Conservation (phyloP, 2,888 invertebrate species). For the Drosophila kuntzei region DNA sequence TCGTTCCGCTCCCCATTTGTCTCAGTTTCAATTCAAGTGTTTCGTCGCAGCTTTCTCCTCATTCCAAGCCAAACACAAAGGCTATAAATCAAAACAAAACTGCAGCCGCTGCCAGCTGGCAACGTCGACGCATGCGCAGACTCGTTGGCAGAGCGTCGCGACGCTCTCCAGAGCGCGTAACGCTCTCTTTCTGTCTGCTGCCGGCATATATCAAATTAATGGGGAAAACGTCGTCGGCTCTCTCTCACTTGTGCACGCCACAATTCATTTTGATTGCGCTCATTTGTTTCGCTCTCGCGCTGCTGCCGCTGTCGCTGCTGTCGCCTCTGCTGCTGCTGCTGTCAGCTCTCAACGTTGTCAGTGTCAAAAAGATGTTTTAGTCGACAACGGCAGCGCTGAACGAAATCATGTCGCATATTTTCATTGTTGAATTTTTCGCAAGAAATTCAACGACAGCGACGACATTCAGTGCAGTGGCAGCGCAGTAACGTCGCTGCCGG, state of each 20-base stretch:
- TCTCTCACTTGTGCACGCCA: constrained; percentile 56
- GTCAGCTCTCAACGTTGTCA: constrained; percentile 85
- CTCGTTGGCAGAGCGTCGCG: constrained; percentile 28
- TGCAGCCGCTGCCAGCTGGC: constrained; percentile 63
- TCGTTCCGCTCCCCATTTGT: constrained; percentile 54
- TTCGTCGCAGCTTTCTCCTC: constrained; percentile 56
- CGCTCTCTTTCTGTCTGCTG: constrained; percentile 58
- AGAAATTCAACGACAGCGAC: constrained; percentile 62
- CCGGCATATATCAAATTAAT: constrained; percentile 81
- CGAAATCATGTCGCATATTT: constrained; percentile 84
- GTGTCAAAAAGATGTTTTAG: constrained; percentile 86
- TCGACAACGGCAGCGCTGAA: constrained; percentile 85
- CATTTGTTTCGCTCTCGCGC: constrained; percentile 52
- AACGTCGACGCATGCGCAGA: constrained; percentile 54
- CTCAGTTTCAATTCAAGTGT: constrained; percentile 55
- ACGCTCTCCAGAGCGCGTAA: constrained; percentile 48
- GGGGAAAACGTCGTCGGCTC: constrained; percentile 74
- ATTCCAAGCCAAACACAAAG: constrained; percentile 34
- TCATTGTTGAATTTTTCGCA: constrained; percentile 68
- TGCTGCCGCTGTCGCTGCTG: constrained; percentile 28
- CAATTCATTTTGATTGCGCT: constrained; percentile 69
- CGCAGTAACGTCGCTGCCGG: constrained; percentile 48
- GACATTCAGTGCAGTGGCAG: constrained; percentile 33
- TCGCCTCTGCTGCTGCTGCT: constrained; percentile 64
- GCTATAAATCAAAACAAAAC: constrained; percentile 77